phyloP scores from a whole-genome alignment of 2,797 vertebrate species.

The Hapalemur alaotrensis region DNA sequence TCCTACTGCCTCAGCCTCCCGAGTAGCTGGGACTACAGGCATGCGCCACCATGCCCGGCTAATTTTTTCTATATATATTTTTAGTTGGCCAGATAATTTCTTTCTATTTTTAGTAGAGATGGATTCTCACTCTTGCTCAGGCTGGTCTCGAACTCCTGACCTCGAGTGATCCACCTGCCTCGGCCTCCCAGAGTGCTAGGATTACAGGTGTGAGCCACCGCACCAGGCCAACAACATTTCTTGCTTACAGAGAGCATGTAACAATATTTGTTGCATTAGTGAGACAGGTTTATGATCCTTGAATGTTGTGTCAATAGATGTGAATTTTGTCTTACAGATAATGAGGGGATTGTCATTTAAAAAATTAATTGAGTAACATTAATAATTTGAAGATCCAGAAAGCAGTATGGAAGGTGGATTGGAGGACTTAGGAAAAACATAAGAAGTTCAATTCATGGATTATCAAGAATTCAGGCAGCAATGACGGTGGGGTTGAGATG shows the following conservation, averaged over 20 bases:
- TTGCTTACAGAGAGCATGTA: not conserved
- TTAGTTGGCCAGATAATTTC: too few relatives aligned
- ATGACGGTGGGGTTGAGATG: accelerated
- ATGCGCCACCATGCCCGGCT: too few relatives aligned
- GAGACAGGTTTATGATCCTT: not conserved
- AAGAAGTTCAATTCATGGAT: not conserved
- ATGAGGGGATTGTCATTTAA: not conserved
- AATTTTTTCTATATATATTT: too few relatives aligned
- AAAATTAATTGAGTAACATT: not conserved
- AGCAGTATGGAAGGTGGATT: not conserved
- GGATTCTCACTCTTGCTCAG: too few relatives aligned
- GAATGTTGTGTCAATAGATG: not conserved
- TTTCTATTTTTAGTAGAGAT: too few relatives aligned
- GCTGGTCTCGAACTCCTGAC: too few relatives aligned
- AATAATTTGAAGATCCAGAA: not conserved
- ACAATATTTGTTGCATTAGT: not conserved
- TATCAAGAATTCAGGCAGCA: not conserved
- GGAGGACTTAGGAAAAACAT: not conserved
- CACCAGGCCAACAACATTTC: not conserved
- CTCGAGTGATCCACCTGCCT: too few relatives aligned
- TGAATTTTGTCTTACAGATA: not conserved
- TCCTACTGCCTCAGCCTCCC: too few relatives aligned
- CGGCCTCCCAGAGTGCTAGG: too few relatives aligned
- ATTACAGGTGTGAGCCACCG: too few relatives aligned
- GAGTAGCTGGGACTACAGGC: too few relatives aligned